phyloP scores from a whole-genome alignment of 2,113 vertebrate genomes.

The Illadopsis cleaveri region DNA sequence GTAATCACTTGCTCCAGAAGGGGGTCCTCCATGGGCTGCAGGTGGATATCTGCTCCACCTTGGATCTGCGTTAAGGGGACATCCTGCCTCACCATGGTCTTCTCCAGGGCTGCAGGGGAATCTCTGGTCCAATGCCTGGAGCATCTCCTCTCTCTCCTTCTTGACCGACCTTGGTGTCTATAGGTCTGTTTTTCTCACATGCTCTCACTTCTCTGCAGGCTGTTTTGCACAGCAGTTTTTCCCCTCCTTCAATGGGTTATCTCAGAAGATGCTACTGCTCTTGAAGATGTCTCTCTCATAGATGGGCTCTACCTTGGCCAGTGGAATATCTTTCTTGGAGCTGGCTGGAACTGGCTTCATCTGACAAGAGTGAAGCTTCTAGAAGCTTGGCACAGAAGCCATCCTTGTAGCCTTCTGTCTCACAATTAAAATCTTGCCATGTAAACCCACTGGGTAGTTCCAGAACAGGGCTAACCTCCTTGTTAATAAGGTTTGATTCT shows the following conservation, averaged over 20 bases:
- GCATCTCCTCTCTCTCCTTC: neutral
- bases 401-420: neutral
- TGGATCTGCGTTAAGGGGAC: neutral
- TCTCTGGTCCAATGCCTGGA: rapidly evolving
- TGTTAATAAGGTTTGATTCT: neutral
- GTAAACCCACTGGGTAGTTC: neutral
- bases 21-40: rapidly evolving
- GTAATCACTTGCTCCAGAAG: rapidly evolving
- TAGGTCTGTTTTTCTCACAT: neutral
- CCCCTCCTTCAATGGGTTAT: neutral
- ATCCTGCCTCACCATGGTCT: neutral
- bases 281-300: rapidly evolving
- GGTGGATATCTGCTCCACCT: neutral
- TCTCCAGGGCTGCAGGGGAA: neutral
- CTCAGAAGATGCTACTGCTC: neutral
- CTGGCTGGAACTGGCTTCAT: neutral
- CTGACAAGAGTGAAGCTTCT: neutral
- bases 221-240: rapidly evolving
- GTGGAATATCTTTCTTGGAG: rapidly evolving
- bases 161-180: neutral
- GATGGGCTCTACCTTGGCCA: neutral
- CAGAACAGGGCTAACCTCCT: neutral
- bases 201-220: neutral
- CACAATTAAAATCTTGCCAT: neutral
- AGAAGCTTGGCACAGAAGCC: neutral